Evolutionary conservation across 1,140 invertebrate species (phyloP).

Genomic region (Argopecten irradians): DNA sequence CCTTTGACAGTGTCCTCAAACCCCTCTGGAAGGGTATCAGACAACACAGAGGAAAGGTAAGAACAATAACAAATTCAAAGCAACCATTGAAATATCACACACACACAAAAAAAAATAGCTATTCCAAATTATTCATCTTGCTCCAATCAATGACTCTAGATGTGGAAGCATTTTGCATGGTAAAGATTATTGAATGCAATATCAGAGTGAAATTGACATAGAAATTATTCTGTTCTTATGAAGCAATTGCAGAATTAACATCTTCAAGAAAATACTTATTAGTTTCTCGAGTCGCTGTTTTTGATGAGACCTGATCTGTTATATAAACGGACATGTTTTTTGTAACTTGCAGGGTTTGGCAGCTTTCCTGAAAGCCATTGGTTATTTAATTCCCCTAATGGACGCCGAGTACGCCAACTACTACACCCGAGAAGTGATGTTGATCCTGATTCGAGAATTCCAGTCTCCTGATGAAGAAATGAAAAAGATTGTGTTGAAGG

Average conservation of each 20-base stretch:
- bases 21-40: slow-evolving; percentile 99
- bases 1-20: slow-evolving; percentile 99
- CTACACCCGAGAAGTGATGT: slow-evolving; percentile 99
- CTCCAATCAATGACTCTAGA: too few relatives aligned
- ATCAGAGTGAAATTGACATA: neutral
- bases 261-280: neutral
- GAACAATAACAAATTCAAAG: too few relatives aligned
- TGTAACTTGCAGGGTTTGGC: slow-evolving; percentile 86
- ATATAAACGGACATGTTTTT: neutral
- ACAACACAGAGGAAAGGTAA: slow-evolving; percentile 96
- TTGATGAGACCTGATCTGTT: neutral
- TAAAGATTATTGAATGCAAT: too few relatives aligned
- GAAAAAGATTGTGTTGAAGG: slow-evolving; percentile 99
- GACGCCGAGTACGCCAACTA: slow-evolving; percentile 99
- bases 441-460: slow-evolving; percentile 99
- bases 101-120: too few relatives aligned
- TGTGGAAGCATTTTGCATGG: too few relatives aligned
- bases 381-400: slow-evolving; percentile 99
- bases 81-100: too few relatives aligned
- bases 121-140: too few relatives aligned
- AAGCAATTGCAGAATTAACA: neutral
- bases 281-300: neutral
- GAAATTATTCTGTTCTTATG: neutral
- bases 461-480: slow-evolving; percentile 99
- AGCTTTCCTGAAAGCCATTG: slow-evolving; percentile 99